Evolutionary conservation across 2,797 vertebrate species (phyloP).

Genomic region (Diglossa cyanea): DNA sequence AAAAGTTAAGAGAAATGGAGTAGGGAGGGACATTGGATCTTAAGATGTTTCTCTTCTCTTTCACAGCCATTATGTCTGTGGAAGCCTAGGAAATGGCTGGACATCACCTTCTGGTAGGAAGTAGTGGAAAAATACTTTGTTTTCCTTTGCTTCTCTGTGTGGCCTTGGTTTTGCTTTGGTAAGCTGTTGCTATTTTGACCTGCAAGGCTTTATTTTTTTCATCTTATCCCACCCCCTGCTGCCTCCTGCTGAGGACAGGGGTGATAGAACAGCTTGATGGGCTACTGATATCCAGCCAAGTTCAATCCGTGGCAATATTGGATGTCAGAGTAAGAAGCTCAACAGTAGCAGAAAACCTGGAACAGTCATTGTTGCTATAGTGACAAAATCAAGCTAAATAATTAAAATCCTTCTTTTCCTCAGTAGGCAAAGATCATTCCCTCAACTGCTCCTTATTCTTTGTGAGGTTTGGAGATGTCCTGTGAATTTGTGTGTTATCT

Average conservation of each 20-base stretch:
- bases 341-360: not conserved
- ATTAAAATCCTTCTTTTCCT: not conserved
- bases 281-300: not conserved
- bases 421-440: not conserved
- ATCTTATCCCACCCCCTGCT: not conserved
- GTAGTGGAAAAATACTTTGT: not conserved
- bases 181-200: not conserved
- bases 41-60: not conserved
- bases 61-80: fast-evolving
- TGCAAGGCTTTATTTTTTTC: fast-evolving
- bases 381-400: not conserved
- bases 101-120: not conserved
- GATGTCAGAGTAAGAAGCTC: not conserved
- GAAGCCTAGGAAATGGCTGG: not conserved
- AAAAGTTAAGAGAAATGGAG: not conserved
- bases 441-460: not conserved
- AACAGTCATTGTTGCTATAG: not conserved
- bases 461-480: not conserved
- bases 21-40: fast-evolving
- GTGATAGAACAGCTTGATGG: not conserved
- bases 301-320: not conserved
- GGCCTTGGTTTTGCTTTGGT: not conserved
- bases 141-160: not conserved
- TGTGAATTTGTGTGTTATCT: not conserved
- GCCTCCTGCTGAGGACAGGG: not conserved